Conservation (phyloP, 2,113 vertebrate species). For the Percopsis transmontana region DNA sequence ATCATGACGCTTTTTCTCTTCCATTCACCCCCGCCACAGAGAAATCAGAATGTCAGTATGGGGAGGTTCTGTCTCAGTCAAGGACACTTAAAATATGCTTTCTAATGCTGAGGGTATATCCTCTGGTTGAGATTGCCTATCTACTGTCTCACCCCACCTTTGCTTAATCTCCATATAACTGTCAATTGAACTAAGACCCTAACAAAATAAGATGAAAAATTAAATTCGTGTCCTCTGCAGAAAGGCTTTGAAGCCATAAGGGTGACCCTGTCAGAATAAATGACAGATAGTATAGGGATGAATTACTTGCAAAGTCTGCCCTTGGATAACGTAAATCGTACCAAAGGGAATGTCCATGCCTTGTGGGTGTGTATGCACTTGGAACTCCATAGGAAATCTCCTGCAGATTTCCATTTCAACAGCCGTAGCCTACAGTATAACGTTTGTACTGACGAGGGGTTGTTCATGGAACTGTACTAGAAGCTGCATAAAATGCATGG, state of each 20-base stretch:
- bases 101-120: too few relatives aligned
- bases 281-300: background rate
- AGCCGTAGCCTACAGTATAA: slow-evolving; percentile 39
- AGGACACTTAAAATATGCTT: too few relatives aligned
- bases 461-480: slow-evolving; percentile 34
- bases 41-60: too few relatives aligned
- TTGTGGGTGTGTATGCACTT: background rate
- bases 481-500: slow-evolving; percentile 13
- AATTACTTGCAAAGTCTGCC: slow-evolving; percentile 19
- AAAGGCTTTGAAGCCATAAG: background rate
- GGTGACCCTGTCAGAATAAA: background rate
- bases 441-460: slow-evolving; percentile 19
- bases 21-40: too few relatives aligned
- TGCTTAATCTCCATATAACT: background rate
- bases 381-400: background rate
- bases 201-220: background rate
- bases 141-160: background rate
- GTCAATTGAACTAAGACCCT: background rate
- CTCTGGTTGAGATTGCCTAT: too few relatives aligned
- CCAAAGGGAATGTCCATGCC: slow-evolving; percentile 13
- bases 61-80: too few relatives aligned
- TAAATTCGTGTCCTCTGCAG: background rate
- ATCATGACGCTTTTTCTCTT: too few relatives aligned
- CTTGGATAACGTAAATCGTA: slow-evolving; percentile 9
- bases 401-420: slow-evolving; percentile 42